These are phyloP conservation scores for Caenorhabditis angaria DNA, from an alignment of 2,888 invertebrate species.

Conservation along the genomic window DNA sequence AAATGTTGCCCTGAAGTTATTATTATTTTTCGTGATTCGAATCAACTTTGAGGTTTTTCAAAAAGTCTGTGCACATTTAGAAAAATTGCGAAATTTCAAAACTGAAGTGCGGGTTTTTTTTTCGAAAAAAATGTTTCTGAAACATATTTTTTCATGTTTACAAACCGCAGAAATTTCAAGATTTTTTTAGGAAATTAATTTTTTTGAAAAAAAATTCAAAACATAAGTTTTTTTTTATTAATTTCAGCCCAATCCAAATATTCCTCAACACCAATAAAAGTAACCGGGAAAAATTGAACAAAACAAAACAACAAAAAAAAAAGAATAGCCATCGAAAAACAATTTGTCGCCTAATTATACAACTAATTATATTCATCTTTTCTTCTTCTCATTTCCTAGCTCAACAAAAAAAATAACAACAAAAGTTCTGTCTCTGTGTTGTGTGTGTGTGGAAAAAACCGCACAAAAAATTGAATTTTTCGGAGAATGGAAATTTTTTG, in stretches of 20 bases:
- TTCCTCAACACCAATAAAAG: neutral
- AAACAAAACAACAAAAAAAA: slow-evolving; percentile 11
- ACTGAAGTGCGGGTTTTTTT: too few species aligned
- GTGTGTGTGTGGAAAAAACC: neutral
- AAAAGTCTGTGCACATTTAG: too few species aligned
- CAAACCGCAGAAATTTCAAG: neutral
- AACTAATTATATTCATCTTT: slow-evolving; percentile 44
- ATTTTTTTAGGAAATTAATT: too few species aligned
- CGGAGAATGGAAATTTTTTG: neutral
- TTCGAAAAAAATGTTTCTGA: too few species aligned
- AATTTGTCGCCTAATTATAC: slow-evolving; percentile 49
- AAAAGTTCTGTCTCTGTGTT: neutral
- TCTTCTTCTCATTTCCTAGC: neutral
- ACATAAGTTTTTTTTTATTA: too few species aligned
- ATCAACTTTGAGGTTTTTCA: too few species aligned
- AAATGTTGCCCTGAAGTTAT: too few species aligned
- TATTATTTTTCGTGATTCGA: too few species aligned
- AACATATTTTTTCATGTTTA: too few species aligned
- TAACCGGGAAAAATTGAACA: slow-evolving; percentile 6
- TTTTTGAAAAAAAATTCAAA: too few species aligned
- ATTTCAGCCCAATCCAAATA: neutral
- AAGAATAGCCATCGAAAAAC: slow-evolving; percentile 41
- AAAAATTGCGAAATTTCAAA: too few species aligned
- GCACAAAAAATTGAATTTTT: neutral
- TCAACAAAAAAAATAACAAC: neutral